Evolutionary conservation across 2,113 vertebrate genomes (phyloP).

Genomic region (Conger conger): DNA sequence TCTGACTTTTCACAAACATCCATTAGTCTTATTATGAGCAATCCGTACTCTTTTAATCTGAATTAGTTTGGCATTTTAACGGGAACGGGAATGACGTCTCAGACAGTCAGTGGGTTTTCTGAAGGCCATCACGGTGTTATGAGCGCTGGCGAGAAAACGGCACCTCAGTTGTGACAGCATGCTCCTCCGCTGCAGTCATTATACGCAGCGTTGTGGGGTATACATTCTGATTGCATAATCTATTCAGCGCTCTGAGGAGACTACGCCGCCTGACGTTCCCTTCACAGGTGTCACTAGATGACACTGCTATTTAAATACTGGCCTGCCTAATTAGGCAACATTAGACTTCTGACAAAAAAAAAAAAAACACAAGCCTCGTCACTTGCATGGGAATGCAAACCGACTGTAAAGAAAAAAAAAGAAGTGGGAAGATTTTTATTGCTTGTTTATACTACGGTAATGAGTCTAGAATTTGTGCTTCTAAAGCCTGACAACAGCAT

Average conservation of each 20-base stretch:
- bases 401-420: neutral
- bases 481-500: slow-evolving; percentile 20
- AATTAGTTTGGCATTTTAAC: neutral
- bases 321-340: neutral
- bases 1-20: neutral
- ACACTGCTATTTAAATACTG: neutral
- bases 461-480: slow-evolving; percentile 3
- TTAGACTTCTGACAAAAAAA: neutral
- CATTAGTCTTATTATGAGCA: neutral
- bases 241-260: slow-evolving; percentile 3
- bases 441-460: slow-evolving; percentile 20
- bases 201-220: slow-evolving; percentile 1
- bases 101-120: neutral
- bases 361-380: neutral
- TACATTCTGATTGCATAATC: slow-evolving; percentile 18
- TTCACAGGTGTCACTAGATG: neutral
- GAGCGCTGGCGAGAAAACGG: neutral
- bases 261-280: slow-evolving; percentile 1
- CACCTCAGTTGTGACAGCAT: neutral
- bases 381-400: neutral
- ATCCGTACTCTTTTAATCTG: neutral
- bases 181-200: neutral
- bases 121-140: neutral
- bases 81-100: neutral
- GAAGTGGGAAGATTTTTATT: slow-evolving; percentile 14